Conservation (phyloP, 2,888 invertebrate genomes). For the Philereme transversata region DNA sequence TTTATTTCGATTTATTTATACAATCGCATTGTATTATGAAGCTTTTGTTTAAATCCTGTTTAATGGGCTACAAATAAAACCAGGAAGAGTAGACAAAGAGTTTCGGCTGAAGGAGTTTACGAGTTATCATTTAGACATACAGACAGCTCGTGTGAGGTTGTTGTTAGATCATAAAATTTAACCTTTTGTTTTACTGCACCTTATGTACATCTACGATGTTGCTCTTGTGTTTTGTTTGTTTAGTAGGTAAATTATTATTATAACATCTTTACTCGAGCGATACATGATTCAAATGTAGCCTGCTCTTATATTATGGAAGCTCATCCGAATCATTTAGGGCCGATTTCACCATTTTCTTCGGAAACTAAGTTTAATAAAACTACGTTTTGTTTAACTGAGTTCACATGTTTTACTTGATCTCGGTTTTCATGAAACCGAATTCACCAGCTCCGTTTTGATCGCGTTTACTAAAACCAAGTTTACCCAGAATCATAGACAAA, state of each 20-base stretch:
- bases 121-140: slow-evolving; percentile 33
- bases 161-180: slow-evolving; percentile 30
- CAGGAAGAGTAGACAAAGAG: slow-evolving; percentile 54
- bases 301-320: too few species aligned
- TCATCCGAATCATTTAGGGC: too few species aligned
- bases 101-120: slow-evolving; percentile 50
- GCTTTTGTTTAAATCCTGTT: slow-evolving; percentile 31
- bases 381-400: too few species aligned
- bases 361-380: too few species aligned
- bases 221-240: slow-evolving; percentile 9
- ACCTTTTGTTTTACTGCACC: slow-evolving; percentile 33
- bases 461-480: too few species aligned
- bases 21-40: slow-evolving; percentile 34
- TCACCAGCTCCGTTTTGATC: too few species aligned
- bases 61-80: slow-evolving; percentile 42
- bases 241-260: slow-evolving; percentile 12
- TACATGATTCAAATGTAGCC: slow-evolving; percentile 2
- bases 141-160: slow-evolving; percentile 7
- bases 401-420: too few species aligned
- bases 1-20: slow-evolving; percentile 40
- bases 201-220: slow-evolving; percentile 7
- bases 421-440: too few species aligned
- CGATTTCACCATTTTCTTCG: too few species aligned
- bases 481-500: too few species aligned
- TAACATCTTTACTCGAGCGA: background rate